Base-by-base conservation (phyloP, 2,113 vertebrate species). In the Chascanopsetta lugubris region DNA sequence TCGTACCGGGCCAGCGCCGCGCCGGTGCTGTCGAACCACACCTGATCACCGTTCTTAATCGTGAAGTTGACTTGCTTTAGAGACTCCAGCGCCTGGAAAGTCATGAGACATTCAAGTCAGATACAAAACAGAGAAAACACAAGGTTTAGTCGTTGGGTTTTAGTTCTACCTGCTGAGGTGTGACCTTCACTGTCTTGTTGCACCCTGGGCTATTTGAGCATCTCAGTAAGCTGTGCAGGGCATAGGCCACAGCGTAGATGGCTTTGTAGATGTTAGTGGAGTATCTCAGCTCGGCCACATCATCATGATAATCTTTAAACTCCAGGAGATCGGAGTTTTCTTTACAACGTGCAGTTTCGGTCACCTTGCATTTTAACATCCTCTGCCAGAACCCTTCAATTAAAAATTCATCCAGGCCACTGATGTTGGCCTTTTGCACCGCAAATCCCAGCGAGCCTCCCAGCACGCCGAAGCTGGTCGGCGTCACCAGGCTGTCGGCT, bases 1-100 rank as follows among this genome's bases (percentile, higher is more conserved):
- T 93, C 91, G 54, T 92, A 93, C 12, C 32, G 79, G 36, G 92
- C 91, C 12, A 77, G 72, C 21, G 89, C 62, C 42, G 90, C 85
- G 18, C 91, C 91, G 0, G 87, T 90, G 24, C 68, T 82, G 43
- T 93, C 91, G 67, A 93, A 93, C 86, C 87, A 89, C 30, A 92
- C 81, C 13, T 40, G 61, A 11, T 93, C 88, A 2, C 82, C 88
- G 1, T 78, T 80, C 11, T 82, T 91, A 1, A 80, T 77, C 0
- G 85, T 86, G 15, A 91, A 90, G 67, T 91, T 86, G 0, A 93
- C 91, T 21, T 42, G 54, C 63, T 90, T 89, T 13, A 90, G 50
- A 25, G 80, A 61, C 21, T 85, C 74, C 53, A 84, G 63, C 0
- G 88, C 72, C 90, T 90, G 18, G 30, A 34, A 47, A 56, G 1